Evolutionary conservation across 2,797 vertebrate species (phyloP).

Genomic region (Nothura maculosa): DNA sequence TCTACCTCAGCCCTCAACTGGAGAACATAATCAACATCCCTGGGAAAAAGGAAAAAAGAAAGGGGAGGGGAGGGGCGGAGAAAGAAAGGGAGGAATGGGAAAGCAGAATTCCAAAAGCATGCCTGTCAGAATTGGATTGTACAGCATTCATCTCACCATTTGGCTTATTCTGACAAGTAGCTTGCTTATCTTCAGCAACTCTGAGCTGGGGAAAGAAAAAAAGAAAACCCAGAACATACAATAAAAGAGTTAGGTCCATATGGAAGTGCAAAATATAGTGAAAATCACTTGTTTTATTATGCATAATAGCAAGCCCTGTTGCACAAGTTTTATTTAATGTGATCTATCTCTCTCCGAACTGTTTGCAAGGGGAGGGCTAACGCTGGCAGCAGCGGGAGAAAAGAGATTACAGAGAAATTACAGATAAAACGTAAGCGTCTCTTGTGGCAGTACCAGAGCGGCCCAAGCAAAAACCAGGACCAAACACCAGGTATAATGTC

Average conservation of each 20-base stretch:
- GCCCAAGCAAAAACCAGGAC: accelerated
- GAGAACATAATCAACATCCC: neutral
- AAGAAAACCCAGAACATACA: too few relatives aligned
- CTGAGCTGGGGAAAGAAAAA: neutral
- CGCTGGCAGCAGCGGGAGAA: neutral
- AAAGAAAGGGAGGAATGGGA: neutral
- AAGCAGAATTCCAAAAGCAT: neutral
- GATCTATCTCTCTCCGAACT: neutral
- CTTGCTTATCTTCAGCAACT: slow-evolving; percentile 22
- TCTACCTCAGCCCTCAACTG: neutral
- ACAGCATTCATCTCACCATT: neutral
- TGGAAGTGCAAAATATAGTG: neutral
- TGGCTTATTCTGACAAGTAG: neutral
- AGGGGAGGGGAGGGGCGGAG: too few relatives aligned
- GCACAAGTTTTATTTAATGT: neutral
- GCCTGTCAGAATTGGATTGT: neutral
- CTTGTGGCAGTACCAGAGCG: accelerated
- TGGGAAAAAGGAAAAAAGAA: neutral
- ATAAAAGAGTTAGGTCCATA: neutral
- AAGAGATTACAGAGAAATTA: neutral
- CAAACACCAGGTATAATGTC: neutral
- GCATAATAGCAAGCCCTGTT: neutral
- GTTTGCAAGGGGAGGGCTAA: neutral
- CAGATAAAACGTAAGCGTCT: neutral
- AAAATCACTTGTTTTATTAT: neutral